A percentile compares a stretch with the other conserved stretches of the same genome.
Evolutionary conservation across 2,797 vertebrate species (phyloP).

Genomic region (Saxicola maurus): DNA sequence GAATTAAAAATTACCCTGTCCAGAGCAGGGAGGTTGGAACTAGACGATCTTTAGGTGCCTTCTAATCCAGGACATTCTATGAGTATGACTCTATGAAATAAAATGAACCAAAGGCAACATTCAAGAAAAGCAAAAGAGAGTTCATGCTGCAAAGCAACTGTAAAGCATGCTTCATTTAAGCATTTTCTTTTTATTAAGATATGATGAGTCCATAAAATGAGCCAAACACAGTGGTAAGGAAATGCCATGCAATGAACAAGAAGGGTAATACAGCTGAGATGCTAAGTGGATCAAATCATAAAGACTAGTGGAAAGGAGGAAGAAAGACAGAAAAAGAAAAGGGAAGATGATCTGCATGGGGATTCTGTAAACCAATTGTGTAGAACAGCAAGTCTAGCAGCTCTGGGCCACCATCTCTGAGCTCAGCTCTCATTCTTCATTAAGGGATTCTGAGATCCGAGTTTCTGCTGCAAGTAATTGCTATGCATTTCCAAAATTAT

Average conservation of each 20-base stretch:
- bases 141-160: neutral
- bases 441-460: neutral
- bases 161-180: neutral
- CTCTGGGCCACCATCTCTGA: neutral
- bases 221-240: neutral
- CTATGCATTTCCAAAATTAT: slow-evolving; percentile 14
- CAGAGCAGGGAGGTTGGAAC: neutral
- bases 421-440: neutral
- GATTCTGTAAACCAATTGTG: neutral
- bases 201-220: neutral
- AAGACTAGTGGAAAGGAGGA: neutral
- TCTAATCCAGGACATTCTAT: neutral
- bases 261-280: neutral
- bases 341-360: neutral
- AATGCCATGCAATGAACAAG: neutral
- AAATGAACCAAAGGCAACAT: neutral
- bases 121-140: neutral
- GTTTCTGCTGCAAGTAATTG: slow-evolving; percentile 6
- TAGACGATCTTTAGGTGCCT: neutral
- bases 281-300: neutral
- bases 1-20: neutral
- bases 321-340: neutral
- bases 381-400: neutral
- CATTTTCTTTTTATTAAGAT: neutral
- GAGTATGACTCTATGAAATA: neutral